Base-by-base conservation (phyloP, 2,113 vertebrate genomes). In the Meleagris gallopavo region DNA sequence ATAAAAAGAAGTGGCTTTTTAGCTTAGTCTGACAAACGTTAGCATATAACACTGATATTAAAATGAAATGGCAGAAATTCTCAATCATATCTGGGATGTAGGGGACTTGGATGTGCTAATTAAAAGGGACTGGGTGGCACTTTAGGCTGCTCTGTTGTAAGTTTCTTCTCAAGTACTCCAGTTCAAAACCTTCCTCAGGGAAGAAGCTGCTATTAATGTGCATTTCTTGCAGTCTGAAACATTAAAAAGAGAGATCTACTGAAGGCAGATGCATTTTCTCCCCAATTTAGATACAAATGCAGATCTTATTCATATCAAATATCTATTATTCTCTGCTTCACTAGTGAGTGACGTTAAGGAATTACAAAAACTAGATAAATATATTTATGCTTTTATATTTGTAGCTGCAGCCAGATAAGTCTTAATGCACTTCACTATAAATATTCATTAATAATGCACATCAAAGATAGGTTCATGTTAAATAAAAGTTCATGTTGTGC, bases 1-100 rank as follows among this genome's bases (percentile, higher is more conserved):
- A 98, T 97, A 95, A 98, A 98, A 98, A 97, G 97, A 97, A 97
- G 96, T 94, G 97, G 94, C 94, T 98, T 98, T 98, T 97, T 97
- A 97, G 97, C 97, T 97, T 97, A 97, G 98, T 97, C 97, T 98
- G 98, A 98, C 97, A 98, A 98, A 98, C 97, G 95, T 97, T 97
- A 98, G 98, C 97, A 90, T 94, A 96, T 97, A 97, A 88, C 85
- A 86, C 95, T 93, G 90, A 92, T 98, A 98, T 98, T 97, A 98
- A 98, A 98, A 97, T 90, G 97, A 96, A 92, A 94, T 97, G 96
- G 97, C 97, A 98, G 95, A 90, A 96, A 95, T 83, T 93, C 95
- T 97, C 93, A 95, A 96, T 96, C 93, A 88, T 95, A 92, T 95
- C 94, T 96, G 94, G 94, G 93, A 96, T 94, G 92, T 90, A 96